phyloP scores from a whole-genome alignment of 2,888 invertebrate species.

The Strigamia maritima region DNA sequence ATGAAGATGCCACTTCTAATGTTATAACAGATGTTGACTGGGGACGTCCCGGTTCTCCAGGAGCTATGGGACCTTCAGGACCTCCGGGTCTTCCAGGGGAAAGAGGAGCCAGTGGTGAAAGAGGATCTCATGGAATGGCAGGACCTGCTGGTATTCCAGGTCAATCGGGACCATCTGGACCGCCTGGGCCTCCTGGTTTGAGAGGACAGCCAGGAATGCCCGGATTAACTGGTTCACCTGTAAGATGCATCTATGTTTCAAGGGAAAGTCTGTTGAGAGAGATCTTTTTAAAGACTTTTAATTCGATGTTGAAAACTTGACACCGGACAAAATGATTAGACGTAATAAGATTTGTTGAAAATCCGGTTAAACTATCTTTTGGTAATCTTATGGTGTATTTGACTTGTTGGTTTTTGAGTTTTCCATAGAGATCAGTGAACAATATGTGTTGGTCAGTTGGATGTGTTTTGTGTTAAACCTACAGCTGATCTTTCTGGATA shows the following conservation, averaged over 20 bases:
- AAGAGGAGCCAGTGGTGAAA: constrained; percentile 59
- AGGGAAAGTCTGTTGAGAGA: too few relatives aligned
- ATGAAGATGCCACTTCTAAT: background rate
- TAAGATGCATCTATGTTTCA: constrained; percentile 43
- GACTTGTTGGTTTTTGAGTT: too few relatives aligned
- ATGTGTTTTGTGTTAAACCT: too few relatives aligned
- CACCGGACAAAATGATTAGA: too few relatives aligned
- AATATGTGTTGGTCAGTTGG: too few relatives aligned
- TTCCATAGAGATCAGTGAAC: too few relatives aligned
- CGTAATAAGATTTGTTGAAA: too few relatives aligned
- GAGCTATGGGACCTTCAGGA: constrained; percentile 56
- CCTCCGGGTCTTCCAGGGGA: constrained; percentile 59
- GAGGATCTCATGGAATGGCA: constrained; percentile 56
- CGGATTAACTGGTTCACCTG: constrained; percentile 53
- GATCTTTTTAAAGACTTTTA: too few relatives aligned
- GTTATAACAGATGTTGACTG: background rate
- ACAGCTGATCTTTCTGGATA: too few relatives aligned
- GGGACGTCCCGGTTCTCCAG: constrained; percentile 48
- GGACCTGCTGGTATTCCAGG: constrained; percentile 62
- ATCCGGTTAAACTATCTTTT: too few relatives aligned
- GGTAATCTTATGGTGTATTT: too few relatives aligned
- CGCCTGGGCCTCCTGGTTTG: constrained; percentile 61
- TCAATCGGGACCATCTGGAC: constrained; percentile 61
- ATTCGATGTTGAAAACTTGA: too few relatives aligned
- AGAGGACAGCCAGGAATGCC: constrained; percentile 53